Evolutionary conservation across 1,140 invertebrate genomes (phyloP).

Genomic region (Ectropis grisescens): DNA sequence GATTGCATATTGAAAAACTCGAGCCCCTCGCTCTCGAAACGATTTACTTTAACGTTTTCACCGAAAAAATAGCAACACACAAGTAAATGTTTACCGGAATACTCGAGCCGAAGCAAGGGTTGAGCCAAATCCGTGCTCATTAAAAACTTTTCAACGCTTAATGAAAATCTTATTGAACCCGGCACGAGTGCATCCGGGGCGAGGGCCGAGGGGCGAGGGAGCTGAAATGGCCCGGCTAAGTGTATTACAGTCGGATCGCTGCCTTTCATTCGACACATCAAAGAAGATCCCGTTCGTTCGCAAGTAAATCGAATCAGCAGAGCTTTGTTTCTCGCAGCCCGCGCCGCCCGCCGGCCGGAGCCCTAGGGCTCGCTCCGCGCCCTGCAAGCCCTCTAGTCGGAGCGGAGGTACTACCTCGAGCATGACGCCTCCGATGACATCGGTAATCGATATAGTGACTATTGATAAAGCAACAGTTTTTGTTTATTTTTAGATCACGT

Average conservation of each 20-base stretch:
- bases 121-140: slow-evolving; percentile 43
- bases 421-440: too few species aligned
- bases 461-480: too few species aligned
- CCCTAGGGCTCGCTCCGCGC: too few species aligned
- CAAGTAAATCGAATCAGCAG: slow-evolving; percentile 56
- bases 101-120: slow-evolving; percentile 8
- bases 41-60: too few species aligned
- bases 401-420: too few species aligned
- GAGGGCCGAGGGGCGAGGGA: slow-evolving; percentile 14
- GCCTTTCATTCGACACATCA: slow-evolving; percentile 67
- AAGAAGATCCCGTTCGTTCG: slow-evolving; percentile 56
- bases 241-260: slow-evolving; percentile 62
- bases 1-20: too few species aligned
- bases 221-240: slow-evolving; percentile 56
- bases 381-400: too few species aligned
- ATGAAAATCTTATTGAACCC: slow-evolving; percentile 64
- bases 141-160: slow-evolving; percentile 62
- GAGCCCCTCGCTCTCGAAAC: too few species aligned
- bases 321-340: slow-evolving; percentile 60
- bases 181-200: slow-evolving; percentile 32
- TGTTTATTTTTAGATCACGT: too few species aligned
- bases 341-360: too few species aligned
- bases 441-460: too few species aligned
- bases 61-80: background rate
- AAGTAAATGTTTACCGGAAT: too few species aligned